Conservation (phyloP, 92 coral and sea anemone genomes). For the Pocillopora meandrina region DNA sequence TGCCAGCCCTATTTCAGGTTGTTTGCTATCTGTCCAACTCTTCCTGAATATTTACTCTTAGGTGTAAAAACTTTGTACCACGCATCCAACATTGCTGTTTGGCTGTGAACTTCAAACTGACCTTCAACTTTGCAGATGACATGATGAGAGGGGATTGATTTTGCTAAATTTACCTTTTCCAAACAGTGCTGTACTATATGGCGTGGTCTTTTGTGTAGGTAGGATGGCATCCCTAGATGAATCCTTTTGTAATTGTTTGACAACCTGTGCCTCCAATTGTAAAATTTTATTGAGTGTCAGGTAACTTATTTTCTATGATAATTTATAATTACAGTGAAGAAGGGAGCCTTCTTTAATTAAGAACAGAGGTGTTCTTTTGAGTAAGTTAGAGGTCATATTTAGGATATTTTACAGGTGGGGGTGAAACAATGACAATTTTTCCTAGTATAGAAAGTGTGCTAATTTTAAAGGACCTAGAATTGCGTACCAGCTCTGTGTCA, state of each 20-base stretch:
- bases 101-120: conserved; percentile 43
- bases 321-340: not conserved
- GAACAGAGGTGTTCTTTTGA: not conserved
- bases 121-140: conserved; percentile 26
- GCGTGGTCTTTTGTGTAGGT: conserved; percentile 47
- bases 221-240: conserved; percentile 27
- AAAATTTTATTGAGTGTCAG: not conserved
- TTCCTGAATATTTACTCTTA: conserved; percentile 27
- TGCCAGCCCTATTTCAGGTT: conserved; percentile 38
- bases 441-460: not conserved
- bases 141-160: conserved; percentile 26
- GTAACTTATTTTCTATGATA: not conserved
- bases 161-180: conserved; percentile 20
- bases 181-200: conserved; percentile 40
- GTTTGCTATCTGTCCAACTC: conserved; percentile 36
- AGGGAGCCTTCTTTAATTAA: not conserved
- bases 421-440: not conserved
- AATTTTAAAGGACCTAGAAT: conserved; percentile 7
- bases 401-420: not conserved
- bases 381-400: too few species aligned
- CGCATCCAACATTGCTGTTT: conserved; percentile 16
- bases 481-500: not conserved
- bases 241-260: conserved; percentile 30
- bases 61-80: conserved; percentile 34
- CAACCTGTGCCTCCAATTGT: conserved; percentile 29